A percentile compares a stretch with the other conserved stretches of the same genome.
These are phyloP conservation scores for Bombus difficillimus DNA, from an alignment of 1,140 invertebrate species.

Conservation along the genomic window DNA sequence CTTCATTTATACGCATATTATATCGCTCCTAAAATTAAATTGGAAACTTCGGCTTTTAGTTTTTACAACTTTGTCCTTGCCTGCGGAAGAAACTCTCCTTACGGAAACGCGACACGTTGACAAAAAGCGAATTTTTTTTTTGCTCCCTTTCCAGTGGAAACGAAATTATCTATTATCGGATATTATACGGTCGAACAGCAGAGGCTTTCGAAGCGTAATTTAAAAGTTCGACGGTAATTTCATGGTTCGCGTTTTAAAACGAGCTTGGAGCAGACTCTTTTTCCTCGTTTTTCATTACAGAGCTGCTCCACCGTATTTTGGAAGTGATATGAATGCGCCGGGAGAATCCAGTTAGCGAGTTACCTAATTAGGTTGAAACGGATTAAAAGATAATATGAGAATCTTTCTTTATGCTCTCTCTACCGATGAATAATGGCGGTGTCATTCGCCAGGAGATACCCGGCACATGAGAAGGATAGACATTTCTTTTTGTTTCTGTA, in stretches of 20 bases:
- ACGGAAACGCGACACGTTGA: not conserved
- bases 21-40: not conserved
- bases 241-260: not conserved
- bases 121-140: not conserved
- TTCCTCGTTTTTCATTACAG: not conserved
- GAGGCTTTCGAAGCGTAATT: not conserved
- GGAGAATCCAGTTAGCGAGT: constrained; percentile 21
- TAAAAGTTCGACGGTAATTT: constrained; percentile 9
- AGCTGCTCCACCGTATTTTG: not conserved
- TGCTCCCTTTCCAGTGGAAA: not conserved
- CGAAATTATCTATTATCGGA: constrained; percentile 18
- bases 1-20: not conserved
- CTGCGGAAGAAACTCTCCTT: not conserved
- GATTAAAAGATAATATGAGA: constrained; percentile 29
- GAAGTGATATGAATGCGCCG: constrained; percentile 6
- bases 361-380: constrained; percentile 31
- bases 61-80: not conserved
- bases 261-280: too few species aligned
- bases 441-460: constrained; percentile 20
- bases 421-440: constrained; percentile 26
- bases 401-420: constrained; percentile 4
- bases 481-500: not conserved
- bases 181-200: not conserved
- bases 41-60: not conserved
- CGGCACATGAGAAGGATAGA: not conserved